Conservation (phyloP, 1,140 invertebrate genomes). For the Procambarus virginalis region DNA sequence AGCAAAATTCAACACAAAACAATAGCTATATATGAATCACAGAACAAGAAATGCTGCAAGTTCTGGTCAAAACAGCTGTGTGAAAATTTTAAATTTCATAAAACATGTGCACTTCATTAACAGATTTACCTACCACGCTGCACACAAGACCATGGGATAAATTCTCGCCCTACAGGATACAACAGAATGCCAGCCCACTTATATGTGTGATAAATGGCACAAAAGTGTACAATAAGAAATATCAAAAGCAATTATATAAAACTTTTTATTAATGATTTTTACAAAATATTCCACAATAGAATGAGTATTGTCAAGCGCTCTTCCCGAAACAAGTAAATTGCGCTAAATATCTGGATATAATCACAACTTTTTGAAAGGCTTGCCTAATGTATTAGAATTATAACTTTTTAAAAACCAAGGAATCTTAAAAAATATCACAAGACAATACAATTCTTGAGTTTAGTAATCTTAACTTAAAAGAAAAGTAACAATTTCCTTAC, state of each 20-base stretch:
- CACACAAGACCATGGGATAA: neutral
- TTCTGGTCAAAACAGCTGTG: neutral
- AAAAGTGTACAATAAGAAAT: neutral
- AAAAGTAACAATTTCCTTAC: neutral
- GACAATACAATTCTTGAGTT: neutral
- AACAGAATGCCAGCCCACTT: neutral
- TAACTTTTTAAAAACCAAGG: neutral
- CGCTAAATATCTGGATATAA: neutral
- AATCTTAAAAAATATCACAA: neutral
- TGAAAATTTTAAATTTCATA: neutral
- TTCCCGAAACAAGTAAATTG: neutral
- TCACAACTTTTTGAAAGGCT: neutral
- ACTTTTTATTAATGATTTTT: neutral
- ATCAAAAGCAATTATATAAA: neutral
- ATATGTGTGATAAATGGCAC: neutral
- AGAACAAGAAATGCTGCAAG: neutral
- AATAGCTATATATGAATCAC: neutral
- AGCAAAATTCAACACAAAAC: neutral
- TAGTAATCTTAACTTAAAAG: neutral
- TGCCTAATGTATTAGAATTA: neutral
- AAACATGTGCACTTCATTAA: neutral
- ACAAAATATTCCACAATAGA: neutral
- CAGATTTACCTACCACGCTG: neutral
- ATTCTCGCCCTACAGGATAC: neutral
- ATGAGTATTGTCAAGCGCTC: slow-evolving; percentile 1